Percentiles rank a stretch among this genome's conserved stretches.
phyloP scores from a whole-genome alignment of 2,888 invertebrate species.

The Heteromyza rotundicornis region DNA sequence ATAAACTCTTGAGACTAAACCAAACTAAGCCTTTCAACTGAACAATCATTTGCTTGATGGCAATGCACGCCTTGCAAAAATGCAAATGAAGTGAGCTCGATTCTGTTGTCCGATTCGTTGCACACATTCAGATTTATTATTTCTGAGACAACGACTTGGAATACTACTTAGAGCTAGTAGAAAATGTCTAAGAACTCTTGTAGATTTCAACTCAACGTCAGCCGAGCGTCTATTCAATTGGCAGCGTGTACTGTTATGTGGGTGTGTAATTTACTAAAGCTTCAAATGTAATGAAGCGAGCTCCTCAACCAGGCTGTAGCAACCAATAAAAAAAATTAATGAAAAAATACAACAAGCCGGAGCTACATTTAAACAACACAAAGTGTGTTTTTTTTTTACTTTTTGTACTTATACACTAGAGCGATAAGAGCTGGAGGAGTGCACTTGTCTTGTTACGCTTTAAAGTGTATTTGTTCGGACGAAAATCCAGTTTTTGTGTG shows the following conservation, averaged over 20 bases:
- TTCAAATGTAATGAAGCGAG: not conserved
- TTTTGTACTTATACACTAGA: not conserved
- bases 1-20: too few species aligned
- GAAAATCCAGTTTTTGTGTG: conserved; percentile 18
- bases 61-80: not conserved
- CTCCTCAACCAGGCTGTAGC: not conserved
- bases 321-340: not conserved
- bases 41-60: not conserved
- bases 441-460: conserved; percentile 4
- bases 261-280: not conserved
- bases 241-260: not conserved
- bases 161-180: too few species aligned
- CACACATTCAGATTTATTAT: too few species aligned
- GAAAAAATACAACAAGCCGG: not conserved
- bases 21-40: too few species aligned
- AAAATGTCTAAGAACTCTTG: too few species aligned
- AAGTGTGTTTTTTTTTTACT: too few species aligned
- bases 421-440: not conserved
- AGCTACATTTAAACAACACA: not conserved
- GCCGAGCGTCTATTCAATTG: conserved; percentile 2
- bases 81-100: not conserved
- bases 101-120: too few species aligned
- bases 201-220: conserved; percentile 1
- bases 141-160: too few species aligned
- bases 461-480: conserved; percentile 1